A percentile compares a stretch with the other conserved stretches of the same genome.
Evolutionary conservation across 2,113 vertebrate genomes (phyloP).

Genomic region (Gambusia affinis): DNA sequence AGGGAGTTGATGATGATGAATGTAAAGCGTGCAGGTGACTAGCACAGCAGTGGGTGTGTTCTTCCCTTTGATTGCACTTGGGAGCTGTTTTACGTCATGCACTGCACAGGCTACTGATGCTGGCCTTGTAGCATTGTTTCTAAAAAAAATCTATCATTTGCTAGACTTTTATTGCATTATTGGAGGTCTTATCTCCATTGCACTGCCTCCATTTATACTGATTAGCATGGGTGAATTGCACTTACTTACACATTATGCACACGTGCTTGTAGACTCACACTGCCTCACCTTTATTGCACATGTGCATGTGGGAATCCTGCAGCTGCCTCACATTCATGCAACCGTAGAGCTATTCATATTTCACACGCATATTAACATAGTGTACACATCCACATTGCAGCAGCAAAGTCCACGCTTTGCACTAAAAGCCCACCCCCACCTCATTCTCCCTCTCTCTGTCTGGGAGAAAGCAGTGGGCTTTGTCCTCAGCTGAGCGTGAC

Average conservation of each 20-base stretch:
- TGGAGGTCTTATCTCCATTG: constrained; percentile 25
- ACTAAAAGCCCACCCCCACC: constrained; percentile 50
- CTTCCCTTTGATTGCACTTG: constrained; percentile 57
- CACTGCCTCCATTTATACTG: constrained; percentile 48
- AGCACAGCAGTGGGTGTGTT: constrained; percentile 48
- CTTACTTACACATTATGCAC: constrained; percentile 46
- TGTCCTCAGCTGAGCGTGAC: constrained; percentile 79
- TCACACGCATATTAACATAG: constrained; percentile 4
- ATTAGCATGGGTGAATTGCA: constrained; percentile 43
- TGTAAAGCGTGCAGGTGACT: constrained; percentile 36
- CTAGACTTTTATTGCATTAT: constrained; percentile 22
- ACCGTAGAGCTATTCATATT: constrained; percentile 6
- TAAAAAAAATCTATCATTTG: constrained; percentile 8
- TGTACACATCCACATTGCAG: constrained; percentile 20
- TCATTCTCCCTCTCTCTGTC: constrained; percentile 38
- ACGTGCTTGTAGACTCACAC: constrained; percentile 39
- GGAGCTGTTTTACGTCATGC: constrained; percentile 63
- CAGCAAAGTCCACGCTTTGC: constrained; percentile 55
- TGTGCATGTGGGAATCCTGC: constrained; percentile 36
- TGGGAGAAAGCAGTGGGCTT: constrained; percentile 74
- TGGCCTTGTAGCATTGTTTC: constrained; percentile 9
- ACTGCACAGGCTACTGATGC: constrained; percentile 19
- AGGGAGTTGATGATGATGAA: constrained; percentile 37
- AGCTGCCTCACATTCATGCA: constrained; percentile 41
- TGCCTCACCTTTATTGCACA: constrained; percentile 40